Evolutionary conservation across 2,113 vertebrate species (phyloP).

Genomic region (Miniopterus natalensis): DNA sequence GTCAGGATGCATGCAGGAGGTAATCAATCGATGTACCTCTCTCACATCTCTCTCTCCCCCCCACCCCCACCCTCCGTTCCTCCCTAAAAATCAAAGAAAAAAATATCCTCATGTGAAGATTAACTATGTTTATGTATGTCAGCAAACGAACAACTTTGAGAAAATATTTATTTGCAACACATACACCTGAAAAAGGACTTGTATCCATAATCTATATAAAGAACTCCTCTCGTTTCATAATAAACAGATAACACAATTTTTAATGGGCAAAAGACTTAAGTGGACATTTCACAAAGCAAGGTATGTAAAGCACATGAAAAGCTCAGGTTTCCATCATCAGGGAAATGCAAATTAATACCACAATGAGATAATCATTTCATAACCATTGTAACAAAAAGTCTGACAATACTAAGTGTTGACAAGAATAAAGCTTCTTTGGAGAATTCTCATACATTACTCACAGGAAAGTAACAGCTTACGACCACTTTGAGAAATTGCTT

Average conservation of each 20-base stretch:
- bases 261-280: background rate
- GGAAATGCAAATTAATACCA: background rate
- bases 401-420: background rate
- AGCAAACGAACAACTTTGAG: background rate
- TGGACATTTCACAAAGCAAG: background rate
- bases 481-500: background rate
- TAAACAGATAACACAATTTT: background rate
- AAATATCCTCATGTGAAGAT: too few relatives aligned
- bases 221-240: background rate
- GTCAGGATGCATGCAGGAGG: too few relatives aligned
- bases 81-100: too few relatives aligned
- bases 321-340: too few relatives aligned
- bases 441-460: background rate
- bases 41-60: too few relatives aligned
- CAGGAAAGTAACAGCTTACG: background rate
- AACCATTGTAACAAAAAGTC: background rate
- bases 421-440: background rate
- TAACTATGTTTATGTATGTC: too few relatives aligned
- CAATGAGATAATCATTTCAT: background rate
- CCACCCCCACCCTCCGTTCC: too few relatives aligned
- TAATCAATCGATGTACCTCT: too few relatives aligned
- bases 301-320: background rate
- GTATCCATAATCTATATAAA: slow-evolving; percentile 1
- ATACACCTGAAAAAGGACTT: background rate
- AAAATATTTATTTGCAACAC: background rate